Percentiles rank a stretch among this genome's conserved stretches.
Evolutionary conservation across 2,797 vertebrate species (phyloP).

Genomic region (Acanthurus leucopareius): DNA sequence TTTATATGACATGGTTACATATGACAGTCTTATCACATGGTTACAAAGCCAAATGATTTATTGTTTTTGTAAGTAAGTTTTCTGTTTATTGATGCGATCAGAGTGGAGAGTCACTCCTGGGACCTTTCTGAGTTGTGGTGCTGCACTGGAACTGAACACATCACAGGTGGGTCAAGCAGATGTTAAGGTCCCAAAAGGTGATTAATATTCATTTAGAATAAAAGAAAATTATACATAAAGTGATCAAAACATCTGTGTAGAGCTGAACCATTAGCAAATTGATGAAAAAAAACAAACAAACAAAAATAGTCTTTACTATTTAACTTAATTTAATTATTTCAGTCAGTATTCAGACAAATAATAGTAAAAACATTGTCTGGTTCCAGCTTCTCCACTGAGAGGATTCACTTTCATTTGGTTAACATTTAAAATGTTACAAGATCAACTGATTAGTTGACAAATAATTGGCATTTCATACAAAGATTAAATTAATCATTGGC

Average conservation of each 20-base stretch:
- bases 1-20: no score
- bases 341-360: neutral
- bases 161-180: no score
- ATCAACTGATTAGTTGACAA: neutral
- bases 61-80: no score
- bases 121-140: no score
- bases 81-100: no score
- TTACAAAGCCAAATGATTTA: no score
- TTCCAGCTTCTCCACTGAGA: neutral
- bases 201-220: neutral
- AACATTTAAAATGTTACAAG: neutral
- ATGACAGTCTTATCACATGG: no score
- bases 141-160: no score
- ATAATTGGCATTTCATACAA: neutral
- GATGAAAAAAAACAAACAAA: neutral
- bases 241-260: neutral
- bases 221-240: neutral
- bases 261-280: neutral
- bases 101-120: no score
- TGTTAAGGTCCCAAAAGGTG: neutral
- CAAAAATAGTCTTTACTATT: neutral
- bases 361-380: neutral
- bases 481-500: neutral
- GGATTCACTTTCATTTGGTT: neutral
- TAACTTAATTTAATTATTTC: no score